These are phyloP conservation scores for Neoseiulus cucumeris DNA, from an alignment of 1,140 invertebrate species.

Conservation along the genomic window DNA sequence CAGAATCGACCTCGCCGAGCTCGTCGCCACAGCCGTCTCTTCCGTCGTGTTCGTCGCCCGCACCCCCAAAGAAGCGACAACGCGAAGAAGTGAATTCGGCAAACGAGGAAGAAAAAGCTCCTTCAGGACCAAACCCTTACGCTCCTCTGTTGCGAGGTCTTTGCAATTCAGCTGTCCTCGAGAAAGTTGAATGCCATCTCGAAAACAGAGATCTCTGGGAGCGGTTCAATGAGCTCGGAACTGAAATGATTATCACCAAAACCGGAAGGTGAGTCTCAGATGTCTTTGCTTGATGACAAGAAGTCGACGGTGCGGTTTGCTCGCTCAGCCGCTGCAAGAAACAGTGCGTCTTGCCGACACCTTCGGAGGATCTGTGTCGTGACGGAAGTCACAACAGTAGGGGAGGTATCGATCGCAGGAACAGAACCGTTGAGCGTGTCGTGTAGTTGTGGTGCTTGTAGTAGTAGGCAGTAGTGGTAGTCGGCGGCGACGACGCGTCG, in stretches of 20 bases:
- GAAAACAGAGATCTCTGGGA: slow-evolving; percentile 36
- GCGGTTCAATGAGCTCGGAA: slow-evolving; percentile 79
- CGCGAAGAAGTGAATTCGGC: not conserved
- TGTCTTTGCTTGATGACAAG: not conserved
- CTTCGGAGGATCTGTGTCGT: too few species aligned
- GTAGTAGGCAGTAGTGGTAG: too few species aligned
- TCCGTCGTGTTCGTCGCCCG: not conserved
- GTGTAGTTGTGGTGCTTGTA: too few species aligned
- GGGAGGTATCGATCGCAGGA: too few species aligned
- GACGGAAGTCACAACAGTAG: too few species aligned
- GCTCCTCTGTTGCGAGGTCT: not conserved
- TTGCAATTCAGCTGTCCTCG: not conserved
- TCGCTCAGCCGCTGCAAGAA: too few species aligned
- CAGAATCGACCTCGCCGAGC: not conserved
- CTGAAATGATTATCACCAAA: slow-evolving; percentile 97
- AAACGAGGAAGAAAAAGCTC: not conserved
- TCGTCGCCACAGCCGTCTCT: slow-evolving; percentile 1
- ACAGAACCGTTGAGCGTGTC: too few species aligned
- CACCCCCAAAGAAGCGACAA: not conserved
- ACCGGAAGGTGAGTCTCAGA: slow-evolving; percentile 58
- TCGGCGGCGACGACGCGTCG: too few species aligned
- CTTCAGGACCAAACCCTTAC: slow-evolving; percentile 4
- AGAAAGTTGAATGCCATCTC: slow-evolving; percentile 25
- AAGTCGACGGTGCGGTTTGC: too few species aligned
- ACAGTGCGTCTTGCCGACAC: too few species aligned